Evolutionary conservation across 2,113 vertebrate species (phyloP).

Genomic region (Malurus melanocephalus): DNA sequence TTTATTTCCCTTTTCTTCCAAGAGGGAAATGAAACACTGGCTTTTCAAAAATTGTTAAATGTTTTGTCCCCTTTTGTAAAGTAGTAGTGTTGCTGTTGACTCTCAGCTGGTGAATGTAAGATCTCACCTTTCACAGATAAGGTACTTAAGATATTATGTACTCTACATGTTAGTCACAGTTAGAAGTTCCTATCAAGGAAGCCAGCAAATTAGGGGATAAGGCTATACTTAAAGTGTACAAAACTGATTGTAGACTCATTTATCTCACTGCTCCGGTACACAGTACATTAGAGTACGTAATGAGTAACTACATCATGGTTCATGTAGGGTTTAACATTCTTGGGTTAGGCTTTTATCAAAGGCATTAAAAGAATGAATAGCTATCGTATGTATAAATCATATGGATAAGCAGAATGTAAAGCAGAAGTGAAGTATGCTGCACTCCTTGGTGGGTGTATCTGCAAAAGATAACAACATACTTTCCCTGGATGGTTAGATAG

Average conservation of each 20-base stretch:
- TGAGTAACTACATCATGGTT: slow-evolving; percentile 44
- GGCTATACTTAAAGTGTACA: slow-evolving; percentile 32
- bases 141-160: slow-evolving; percentile 15
- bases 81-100: neutral
- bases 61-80: slow-evolving; percentile 12
- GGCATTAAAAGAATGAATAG: slow-evolving; percentile 44
- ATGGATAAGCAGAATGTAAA: neutral
- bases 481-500: neutral
- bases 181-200: slow-evolving; percentile 42
- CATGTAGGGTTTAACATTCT: slow-evolving; percentile 60
- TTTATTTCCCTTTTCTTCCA: neutral
- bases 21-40: neutral
- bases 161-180: slow-evolving; percentile 12
- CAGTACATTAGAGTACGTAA: neutral
- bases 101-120: slow-evolving; percentile 33
- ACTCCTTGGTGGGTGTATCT: neutral
- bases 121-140: neutral
- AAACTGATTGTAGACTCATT: slow-evolving; percentile 26
- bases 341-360: slow-evolving; percentile 50
- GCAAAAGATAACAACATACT: neutral
- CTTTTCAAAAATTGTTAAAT: slow-evolving; percentile 1
- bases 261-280: slow-evolving; percentile 7
- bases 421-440: slow-evolving; percentile 7
- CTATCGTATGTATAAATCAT: slow-evolving; percentile 16
- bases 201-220: slow-evolving; percentile 52